Evolutionary conservation across 53 echinoderm and acorn worm species (phyloP), one percentile per base, ranked within the genome.

Genomic region (Apostichopus leukothele): DNA sequence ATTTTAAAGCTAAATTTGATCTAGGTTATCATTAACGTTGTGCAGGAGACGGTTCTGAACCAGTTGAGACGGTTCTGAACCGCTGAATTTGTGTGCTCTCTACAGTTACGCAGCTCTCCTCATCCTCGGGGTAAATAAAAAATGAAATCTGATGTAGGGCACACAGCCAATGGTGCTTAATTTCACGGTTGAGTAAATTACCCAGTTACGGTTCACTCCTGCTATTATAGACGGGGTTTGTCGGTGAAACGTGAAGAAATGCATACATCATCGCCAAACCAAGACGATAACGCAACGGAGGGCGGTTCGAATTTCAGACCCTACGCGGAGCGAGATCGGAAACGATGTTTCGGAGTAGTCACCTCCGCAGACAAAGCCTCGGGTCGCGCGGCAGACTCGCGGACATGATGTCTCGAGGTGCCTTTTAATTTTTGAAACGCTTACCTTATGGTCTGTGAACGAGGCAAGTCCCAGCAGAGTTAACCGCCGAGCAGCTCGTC

Each of bases 321-420:
- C 39, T 39, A 39, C 39, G 39, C 39, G 39, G 39, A 39, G 39
- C 39, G 39, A 39, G 39, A 71, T n/a, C 18, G 71, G 16, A 19
- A 71, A n/a, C 71, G 20, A 71, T 71, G 71, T 71, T 71, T 71
- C n/a, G 59, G 81, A 22, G 55, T 11, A 59, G 81, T 59, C 81
- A 81, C 81, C 81, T 81, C 55, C 5, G 5, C 81, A 81, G 81
- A 81, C 81, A 14, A 25, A 55, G 81, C 81, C 81, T 81, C 81
- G 18, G 81, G 81, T 81, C 18, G 19, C 51, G 19, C 23, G 21
- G 81, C 81, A 81, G 55, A 81, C 81, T 22, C 55, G 55, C 81
- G 59, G 81, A 81, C 81, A 81, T 4, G 60, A 21, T 25, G 81
- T 81, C 81, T 81, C 81, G 81, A 22, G 81, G 59, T 59, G 59